Evolutionary conservation across 2,888 invertebrate species (phyloP).

Genomic region (Dynastes maya): DNA sequence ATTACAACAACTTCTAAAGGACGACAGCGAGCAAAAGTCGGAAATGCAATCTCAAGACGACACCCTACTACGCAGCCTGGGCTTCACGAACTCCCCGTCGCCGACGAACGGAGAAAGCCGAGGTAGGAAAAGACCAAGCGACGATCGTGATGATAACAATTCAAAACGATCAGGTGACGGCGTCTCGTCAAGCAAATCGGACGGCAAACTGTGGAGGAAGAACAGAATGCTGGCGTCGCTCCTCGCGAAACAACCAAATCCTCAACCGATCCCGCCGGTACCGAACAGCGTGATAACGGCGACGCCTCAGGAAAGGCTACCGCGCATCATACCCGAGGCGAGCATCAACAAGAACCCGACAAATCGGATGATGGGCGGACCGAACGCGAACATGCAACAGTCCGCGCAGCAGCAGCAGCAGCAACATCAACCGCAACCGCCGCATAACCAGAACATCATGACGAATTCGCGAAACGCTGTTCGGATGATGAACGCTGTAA

Average conservation of each 20-base stretch:
- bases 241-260: conserved; percentile 81
- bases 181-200: conserved; percentile 69
- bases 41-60: conserved; percentile 71
- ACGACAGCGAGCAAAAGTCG: conserved; percentile 70
- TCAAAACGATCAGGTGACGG: conserved; percentile 71
- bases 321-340: conserved; percentile 67
- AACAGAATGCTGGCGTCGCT: conserved; percentile 90
- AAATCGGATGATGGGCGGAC: conserved; percentile 57
- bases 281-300: conserved; percentile 78
- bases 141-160: conserved; percentile 75
- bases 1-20: conserved; percentile 76
- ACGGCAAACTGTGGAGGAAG: conserved; percentile 84
- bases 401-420: conserved; percentile 54
- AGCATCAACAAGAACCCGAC: conserved; percentile 61
- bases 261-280: conserved; percentile 77
- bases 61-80: conserved; percentile 72
- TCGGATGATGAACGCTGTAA: conserved; percentile 22
- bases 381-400: conserved; percentile 49
- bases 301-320: conserved; percentile 81
- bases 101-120: conserved; percentile 71
- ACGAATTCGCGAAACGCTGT: conserved; percentile 33
- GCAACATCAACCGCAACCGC: conserved; percentile 55
- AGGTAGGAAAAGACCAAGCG: conserved; percentile 76
- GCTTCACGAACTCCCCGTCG: conserved; percentile 75
- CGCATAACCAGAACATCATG: conserved; percentile 48